A percentile compares a stretch with the other conserved stretches of the same genome.
Conservation (phyloP, 2,113 vertebrate species). For the Gopherus flavomarginatus region DNA sequence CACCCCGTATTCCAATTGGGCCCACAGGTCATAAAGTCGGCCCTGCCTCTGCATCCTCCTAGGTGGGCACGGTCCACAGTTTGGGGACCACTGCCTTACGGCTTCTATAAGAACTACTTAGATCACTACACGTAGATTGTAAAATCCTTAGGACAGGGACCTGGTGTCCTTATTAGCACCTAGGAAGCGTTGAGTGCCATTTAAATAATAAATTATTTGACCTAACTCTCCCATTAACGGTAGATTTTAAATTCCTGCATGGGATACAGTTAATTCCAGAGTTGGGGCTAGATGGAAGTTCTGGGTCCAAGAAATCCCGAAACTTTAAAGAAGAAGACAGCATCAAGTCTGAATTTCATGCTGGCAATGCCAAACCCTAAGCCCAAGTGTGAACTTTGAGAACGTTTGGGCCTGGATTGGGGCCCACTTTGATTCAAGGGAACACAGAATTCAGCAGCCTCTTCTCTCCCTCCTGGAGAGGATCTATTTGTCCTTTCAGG, state of each 20-base stretch:
- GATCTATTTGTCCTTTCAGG: not conserved
- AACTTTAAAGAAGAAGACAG: slow-evolving; percentile 14
- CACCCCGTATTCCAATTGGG: too few species aligned
- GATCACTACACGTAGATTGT: not conserved
- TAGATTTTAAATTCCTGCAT: not conserved
- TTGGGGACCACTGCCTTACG: too few species aligned
- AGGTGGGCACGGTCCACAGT: too few species aligned
- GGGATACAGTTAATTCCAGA: not conserved
- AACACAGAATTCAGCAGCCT: not conserved
- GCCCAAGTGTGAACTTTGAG: not conserved
- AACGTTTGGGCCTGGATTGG: not conserved
- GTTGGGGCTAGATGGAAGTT: not conserved
- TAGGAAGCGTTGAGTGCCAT: not conserved
- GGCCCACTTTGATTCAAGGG: not conserved
- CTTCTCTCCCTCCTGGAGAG: not conserved
- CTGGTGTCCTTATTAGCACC: not conserved
- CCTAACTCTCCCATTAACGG: not conserved
- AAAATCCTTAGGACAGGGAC: not conserved
- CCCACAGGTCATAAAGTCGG: too few species aligned
- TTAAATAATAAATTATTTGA: not conserved
- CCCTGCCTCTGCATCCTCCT: too few species aligned
- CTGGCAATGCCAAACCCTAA: not conserved
- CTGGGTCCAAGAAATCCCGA: slow-evolving; percentile 35
- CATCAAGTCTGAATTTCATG: slow-evolving; percentile 26
- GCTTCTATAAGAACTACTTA: not conserved